These are phyloP conservation scores for Pyrocephalus nanus DNA, from an alignment of 2,797 vertebrate genomes.

Conservation along the genomic window DNA sequence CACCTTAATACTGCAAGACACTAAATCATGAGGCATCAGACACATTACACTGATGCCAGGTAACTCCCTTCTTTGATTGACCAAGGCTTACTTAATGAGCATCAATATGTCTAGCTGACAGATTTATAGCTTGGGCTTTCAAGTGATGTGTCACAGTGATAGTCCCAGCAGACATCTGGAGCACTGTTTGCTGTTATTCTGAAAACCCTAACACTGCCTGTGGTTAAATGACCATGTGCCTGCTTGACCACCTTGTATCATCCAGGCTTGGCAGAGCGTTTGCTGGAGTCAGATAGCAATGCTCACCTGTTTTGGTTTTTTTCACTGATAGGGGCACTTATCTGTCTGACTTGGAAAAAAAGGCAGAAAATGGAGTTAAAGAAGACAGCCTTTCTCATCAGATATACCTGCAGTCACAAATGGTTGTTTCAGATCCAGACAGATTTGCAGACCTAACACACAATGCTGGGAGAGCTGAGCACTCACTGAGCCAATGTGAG, in stretches of 20 bases:
- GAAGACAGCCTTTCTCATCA: background rate
- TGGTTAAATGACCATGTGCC: background rate
- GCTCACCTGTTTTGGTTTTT: background rate
- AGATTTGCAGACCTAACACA: background rate
- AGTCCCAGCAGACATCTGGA: background rate
- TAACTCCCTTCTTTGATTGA: background rate
- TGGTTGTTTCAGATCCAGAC: background rate
- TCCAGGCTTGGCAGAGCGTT: background rate
- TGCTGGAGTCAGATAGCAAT: background rate
- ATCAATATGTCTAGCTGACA: background rate
- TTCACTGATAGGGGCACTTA: background rate
- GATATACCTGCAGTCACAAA: background rate
- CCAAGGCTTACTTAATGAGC: background rate
- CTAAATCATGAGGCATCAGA: background rate
- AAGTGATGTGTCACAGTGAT: background rate
- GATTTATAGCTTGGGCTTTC: background rate
- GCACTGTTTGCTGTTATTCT: background rate
- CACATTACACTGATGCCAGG: background rate
- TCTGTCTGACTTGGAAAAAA: background rate
- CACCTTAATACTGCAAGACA: background rate
- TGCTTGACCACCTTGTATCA: background rate
- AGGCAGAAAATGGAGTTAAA: background rate
- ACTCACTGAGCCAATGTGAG: background rate
- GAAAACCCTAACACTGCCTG: background rate
- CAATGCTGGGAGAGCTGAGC: background rate